Percentiles rank a stretch among this genome's conserved stretches.
Evolutionary conservation across 2,888 invertebrate species (phyloP).

Genomic region (Melanchra persicariae): DNA sequence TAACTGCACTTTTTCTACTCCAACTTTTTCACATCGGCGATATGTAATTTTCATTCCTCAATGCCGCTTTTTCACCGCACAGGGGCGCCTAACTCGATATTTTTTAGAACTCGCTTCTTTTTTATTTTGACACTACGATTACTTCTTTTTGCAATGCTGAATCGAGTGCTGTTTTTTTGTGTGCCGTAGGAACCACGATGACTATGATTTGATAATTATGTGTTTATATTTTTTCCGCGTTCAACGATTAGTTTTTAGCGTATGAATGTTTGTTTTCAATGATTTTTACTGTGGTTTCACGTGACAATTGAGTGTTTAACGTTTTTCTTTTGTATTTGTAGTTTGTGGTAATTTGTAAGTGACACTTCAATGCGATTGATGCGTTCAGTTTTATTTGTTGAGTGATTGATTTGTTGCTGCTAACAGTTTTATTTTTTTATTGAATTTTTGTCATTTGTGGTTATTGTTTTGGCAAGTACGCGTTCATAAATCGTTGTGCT

Average conservation of each 20-base stretch:
- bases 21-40: constrained; percentile 80
- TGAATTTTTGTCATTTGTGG: background rate
- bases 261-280: constrained; percentile 41
- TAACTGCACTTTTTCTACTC: constrained; percentile 74
- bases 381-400: constrained; percentile 10
- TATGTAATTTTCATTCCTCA: constrained; percentile 83
- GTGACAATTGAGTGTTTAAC: constrained; percentile 58
- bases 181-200: constrained; percentile 39
- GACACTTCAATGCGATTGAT: constrained; percentile 37
- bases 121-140: constrained; percentile 67
- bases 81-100: constrained; percentile 78
- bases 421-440: constrained; percentile 18
- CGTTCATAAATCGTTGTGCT: constrained; percentile 12
- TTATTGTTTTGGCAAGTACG: background rate
- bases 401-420: constrained; percentile 38
- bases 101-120: constrained; percentile 68
- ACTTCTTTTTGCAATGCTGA: constrained; percentile 66
- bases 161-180: constrained; percentile 58
- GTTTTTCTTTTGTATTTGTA: constrained; percentile 42
- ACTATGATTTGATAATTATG: constrained; percentile 57
- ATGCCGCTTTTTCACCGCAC: constrained; percentile 79
- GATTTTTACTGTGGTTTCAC: constrained; percentile 49
- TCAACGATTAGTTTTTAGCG: constrained; percentile 57
- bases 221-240: constrained; percentile 70
- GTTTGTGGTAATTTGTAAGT: constrained; percentile 55